Percentiles rank a stretch among this genome's conserved stretches.
phyloP scores from a whole-genome alignment of 2,113 vertebrate species.

The Emydura subglobosa region DNA sequence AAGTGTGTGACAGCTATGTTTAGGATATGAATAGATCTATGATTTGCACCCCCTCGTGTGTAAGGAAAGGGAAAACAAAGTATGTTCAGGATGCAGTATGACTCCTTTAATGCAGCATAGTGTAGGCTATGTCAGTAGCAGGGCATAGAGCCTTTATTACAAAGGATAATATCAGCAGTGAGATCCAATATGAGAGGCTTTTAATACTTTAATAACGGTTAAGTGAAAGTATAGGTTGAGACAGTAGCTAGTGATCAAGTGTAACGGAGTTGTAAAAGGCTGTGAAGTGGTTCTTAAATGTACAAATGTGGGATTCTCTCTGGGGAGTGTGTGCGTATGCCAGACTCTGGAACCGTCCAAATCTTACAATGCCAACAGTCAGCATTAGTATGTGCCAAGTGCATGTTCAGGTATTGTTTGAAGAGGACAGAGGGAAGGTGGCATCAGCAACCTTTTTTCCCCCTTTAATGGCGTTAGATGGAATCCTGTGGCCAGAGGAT shows the following conservation, averaged over 20 bases:
- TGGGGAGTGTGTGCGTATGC: not conserved
- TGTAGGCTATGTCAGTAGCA: not conserved
- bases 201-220: not conserved
- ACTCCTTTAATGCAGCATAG: not conserved
- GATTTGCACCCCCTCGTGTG: too few relatives aligned
- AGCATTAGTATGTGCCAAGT: not conserved
- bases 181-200: not conserved
- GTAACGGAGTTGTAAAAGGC: not conserved
- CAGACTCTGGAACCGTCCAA: not conserved
- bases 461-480: not conserved
- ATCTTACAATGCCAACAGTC: not conserved
- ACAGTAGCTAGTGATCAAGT: not conserved
- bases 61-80: not conserved
- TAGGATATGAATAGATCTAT: too few relatives aligned
- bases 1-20: too few relatives aligned
- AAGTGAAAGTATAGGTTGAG: not conserved
- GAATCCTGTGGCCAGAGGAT: not conserved
- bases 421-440: not conserved
- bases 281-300: not conserved
- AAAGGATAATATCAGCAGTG: not conserved
- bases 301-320: not conserved
- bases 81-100: not conserved
- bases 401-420: not conserved
- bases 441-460: rapidly evolving
- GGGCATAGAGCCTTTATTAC: not conserved